Evolutionary conservation across 2,797 vertebrate genomes (phyloP), one percentile per base, ranked within the genome.

Genomic region (Sylvia borin): DNA sequence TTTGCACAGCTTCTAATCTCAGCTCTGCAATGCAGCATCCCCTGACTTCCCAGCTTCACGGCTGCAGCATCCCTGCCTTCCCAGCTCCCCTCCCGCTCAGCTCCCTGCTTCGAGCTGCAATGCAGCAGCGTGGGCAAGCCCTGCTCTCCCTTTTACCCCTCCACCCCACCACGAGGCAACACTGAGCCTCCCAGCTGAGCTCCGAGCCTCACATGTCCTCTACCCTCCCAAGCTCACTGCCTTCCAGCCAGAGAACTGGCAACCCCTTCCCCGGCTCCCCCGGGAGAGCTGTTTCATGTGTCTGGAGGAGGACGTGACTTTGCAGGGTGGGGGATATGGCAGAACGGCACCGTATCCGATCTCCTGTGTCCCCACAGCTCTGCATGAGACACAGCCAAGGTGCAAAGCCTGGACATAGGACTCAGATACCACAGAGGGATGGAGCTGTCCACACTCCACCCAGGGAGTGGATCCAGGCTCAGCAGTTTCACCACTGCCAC

Each of bases 1-100:
- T 91, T 94, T 66, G 80, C 90, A 92, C 94, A 70, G 94, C 85
- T 81, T 57, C 92, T 90, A 66, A 93, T 91, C 82, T 88, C 95
- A 95, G 91, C 94, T 83, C 94, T 95, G 92, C 95, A 97, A 95
- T 96, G 95, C 93, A 95, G 94, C 83, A 96, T 91, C 94, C 75
- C 86, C 93, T 91, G 91, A 90, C 85, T 94, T 95, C 71, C 85
- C 93, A 90, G 78, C 91, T 91, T 93, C 72, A 32, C 66, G 83
- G 80, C 80, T 90, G 88, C 80, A 90, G 88, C 80, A 66, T 90
- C 88, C 87, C 91, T 96, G 92, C 91, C 80, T 94, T 95, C 80
- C 68, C 90, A 86, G 73, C 92, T 92, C 74, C 73, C 80, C 77
- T 92, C 87, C 27, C 13, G 31, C 61, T 92, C 80, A 2, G 85